Conservation (phyloP, 2,797 vertebrate genomes). For the Tragopan temminckii region DNA sequence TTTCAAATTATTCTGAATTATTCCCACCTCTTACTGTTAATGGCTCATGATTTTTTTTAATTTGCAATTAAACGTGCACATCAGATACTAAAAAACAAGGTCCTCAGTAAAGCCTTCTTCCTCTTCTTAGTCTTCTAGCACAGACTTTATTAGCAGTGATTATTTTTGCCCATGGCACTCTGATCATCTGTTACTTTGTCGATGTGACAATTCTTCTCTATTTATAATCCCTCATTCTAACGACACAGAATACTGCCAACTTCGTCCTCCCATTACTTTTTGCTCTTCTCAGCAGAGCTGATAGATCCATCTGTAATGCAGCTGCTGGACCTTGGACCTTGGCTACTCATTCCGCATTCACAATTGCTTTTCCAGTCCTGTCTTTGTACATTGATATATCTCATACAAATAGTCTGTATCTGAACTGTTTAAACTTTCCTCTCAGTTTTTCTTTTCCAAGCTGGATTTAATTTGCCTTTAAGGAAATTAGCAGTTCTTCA, state of each 20-base stretch:
- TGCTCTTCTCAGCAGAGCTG: background rate
- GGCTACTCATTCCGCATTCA: background rate
- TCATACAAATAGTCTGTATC: background rate
- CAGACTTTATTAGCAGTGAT: background rate
- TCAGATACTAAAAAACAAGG: background rate
- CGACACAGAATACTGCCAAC: rapidly evolving
- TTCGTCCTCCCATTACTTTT: background rate
- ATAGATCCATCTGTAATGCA: background rate
- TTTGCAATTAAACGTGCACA: background rate
- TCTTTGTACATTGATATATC: background rate
- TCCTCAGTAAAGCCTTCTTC: background rate
- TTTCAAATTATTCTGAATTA: background rate
- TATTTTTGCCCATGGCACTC: background rate
- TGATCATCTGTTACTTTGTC: background rate
- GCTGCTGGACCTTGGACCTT: background rate
- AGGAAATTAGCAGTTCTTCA: background rate
- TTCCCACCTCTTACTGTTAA: background rate
- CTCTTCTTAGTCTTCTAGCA: background rate
- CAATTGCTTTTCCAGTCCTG: background rate
- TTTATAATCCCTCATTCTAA: background rate
- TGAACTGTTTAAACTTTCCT: background rate
- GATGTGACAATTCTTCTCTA: background rate
- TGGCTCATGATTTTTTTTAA: background rate
- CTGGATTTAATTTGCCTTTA: background rate
- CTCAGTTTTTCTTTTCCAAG: background rate